These are phyloP conservation scores for Cerastis leucographa DNA, from an alignment of 2,888 invertebrate species.

Conservation along the genomic window DNA sequence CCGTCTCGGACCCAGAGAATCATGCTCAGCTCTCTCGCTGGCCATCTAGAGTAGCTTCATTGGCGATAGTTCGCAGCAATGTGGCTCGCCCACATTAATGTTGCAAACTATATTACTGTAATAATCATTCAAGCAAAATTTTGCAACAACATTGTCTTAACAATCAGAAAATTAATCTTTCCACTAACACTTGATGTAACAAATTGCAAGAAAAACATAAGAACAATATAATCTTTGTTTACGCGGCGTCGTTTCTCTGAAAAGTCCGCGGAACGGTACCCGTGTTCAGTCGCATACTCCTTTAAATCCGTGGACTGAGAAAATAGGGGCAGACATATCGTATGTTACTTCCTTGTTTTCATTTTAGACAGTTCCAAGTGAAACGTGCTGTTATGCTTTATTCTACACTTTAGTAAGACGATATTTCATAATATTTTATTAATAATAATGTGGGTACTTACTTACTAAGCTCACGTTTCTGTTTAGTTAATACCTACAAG, in stretches of 20 bases:
- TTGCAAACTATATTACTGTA: background rate
- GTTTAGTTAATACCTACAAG: too few species aligned
- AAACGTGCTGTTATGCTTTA: constrained; percentile 69
- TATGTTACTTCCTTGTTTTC: constrained; percentile 74
- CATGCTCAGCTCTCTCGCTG: too few species aligned
- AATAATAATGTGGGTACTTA: too few species aligned
- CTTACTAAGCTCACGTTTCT: too few species aligned
- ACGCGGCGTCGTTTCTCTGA: constrained; percentile 68
- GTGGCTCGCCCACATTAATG: background rate
- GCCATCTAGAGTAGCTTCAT: background rate
- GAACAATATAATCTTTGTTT: constrained; percentile 71
- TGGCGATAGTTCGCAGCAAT: background rate
- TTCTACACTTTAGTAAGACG: constrained; percentile 30
- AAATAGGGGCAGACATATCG: constrained; percentile 75
- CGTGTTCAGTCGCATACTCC: constrained; percentile 68
- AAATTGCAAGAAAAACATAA: constrained; percentile 64
- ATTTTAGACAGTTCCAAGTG: constrained; percentile 73
- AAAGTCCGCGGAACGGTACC: constrained; percentile 66
- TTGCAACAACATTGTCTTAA: background rate
- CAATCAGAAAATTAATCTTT: constrained; percentile 12
- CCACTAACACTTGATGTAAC: constrained; percentile 26
- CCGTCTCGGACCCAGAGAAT: too few species aligned
- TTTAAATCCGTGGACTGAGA: constrained; percentile 72
- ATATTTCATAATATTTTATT: too few species aligned
- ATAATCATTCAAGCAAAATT: background rate